Evolutionary conservation across 64 coral and sea anemone species (phyloP), one percentile per base, ranked within the genome.

Genomic region (Stichodactyla mertensii): DNA sequence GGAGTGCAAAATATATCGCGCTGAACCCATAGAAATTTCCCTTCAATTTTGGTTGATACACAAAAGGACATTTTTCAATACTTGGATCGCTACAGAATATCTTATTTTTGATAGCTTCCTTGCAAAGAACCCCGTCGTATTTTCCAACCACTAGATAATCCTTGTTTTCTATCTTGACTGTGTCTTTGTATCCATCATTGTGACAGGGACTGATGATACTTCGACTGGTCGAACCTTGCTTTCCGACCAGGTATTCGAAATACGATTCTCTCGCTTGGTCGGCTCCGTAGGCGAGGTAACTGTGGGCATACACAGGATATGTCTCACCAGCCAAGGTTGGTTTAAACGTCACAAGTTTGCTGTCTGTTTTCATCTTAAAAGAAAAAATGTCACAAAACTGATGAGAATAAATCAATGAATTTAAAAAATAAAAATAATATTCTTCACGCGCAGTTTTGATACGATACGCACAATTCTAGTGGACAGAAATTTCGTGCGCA

Each of bases 261-360:
- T 81, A 81, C 15, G 78, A 81, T 19, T 52, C 45, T 19, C 16
- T 53, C 15, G 78, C 78, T 81, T 81, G 52, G 53, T 81, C 78
- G 4, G 53, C 45, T 20, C 78, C 78, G 26, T 81, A 81, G 45
- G 51, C 6, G 13, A 81, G 24, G 78, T 81, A 81, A 51, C 78
- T 81, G 78, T 54, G 78, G 45, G 53, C 78, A 15, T 20, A 81
- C 0, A 81, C 16, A 53, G 78, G 14, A 53, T 81, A 81, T 15
- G 2, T 22, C 53, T 81, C 55, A 5, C 78, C 78, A 6, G 52
- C 78, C 15, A 81, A 28, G 36, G 16, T 19, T 28, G 6, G 51
- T 54, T 81, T 31, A 81, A 81, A 52, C 7, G 78, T 81, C 69
- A 74, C 69, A 74, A 26, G 24, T 31, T n/a, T 52, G 78, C 51